A percentile compares a stretch with the other conserved stretches of the same genome.
Conservation (phyloP, 2,113 vertebrate species). For the Perccottus glenii region DNA sequence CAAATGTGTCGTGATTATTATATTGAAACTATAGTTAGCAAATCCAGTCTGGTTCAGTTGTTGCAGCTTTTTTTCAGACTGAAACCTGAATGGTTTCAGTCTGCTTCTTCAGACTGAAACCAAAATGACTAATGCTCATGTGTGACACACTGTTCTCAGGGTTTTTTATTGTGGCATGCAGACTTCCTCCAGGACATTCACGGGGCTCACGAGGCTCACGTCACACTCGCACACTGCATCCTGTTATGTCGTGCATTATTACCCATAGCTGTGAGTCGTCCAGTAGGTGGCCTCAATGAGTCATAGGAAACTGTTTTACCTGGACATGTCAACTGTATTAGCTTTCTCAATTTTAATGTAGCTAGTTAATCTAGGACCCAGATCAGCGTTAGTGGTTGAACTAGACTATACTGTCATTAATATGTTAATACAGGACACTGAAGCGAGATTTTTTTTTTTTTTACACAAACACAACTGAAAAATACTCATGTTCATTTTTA, state of each 20-base stretch:
- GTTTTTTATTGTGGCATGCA: background rate
- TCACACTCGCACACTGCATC: constrained; percentile 15
- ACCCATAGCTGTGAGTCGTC: constrained; percentile 64
- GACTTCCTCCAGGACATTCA: background rate
- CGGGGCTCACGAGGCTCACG: background rate
- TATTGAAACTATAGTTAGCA: no score
- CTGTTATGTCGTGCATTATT: constrained; percentile 40
- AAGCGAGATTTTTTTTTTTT: no score
- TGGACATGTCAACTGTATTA: constrained; percentile 66
- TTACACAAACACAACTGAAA: background rate
- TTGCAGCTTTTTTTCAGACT: constrained; percentile 1
- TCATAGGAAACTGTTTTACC: constrained; percentile 77
- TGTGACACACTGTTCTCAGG: background rate
- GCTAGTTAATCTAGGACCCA: constrained; percentile 20
- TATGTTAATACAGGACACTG: background rate
- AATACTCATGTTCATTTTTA: no score
- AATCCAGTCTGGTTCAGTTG: background rate
- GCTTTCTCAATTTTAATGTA: constrained; percentile 16
- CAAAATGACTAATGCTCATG: constrained; percentile 14
- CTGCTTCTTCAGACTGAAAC: constrained; percentile 6
- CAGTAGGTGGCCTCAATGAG: constrained; percentile 72
- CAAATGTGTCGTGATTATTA: no score
- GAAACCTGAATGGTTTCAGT: no score
- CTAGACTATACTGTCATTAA: constrained; percentile 2
- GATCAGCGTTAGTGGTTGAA: constrained; percentile 28